Base-by-base conservation (phyloP, 35 echinoderm and acorn worm genomes). In the Amphiura filiformis region DNA sequence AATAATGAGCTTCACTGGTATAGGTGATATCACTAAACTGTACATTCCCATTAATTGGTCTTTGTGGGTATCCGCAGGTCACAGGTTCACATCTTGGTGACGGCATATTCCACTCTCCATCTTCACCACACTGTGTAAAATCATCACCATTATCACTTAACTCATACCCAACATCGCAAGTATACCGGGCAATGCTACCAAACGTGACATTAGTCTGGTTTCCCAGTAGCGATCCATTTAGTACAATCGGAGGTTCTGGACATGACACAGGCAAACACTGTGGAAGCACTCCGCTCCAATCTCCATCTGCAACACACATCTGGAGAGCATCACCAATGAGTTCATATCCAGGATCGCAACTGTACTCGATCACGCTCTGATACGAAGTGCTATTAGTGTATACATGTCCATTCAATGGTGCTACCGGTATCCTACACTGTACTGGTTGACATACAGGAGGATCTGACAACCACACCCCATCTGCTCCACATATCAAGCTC, bases 261-360 rank as follows among this genome's bases (percentile, higher is more conserved):
- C 86, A 89, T 37, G 87, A 70, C 26, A 84, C 28, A 0, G 64
- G 77, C 34, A 78, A 23, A 75, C 92, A 93, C 13, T 41, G 14
- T 32, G 92, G 86, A 17, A 75, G 34, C 3, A 78, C 56, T 13
- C 32, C 81, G 36, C 44, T 85, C 92, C 92, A 93, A 20, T 41
- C 38, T 23, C 80, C 92, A 89, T 89, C 77, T 35, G 37, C 86
- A 13, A 70, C 39, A 70, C 92, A 93, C 0, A 33, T 37, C 22
- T 79, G 37, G 4, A 13, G 37, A 33, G 88, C 37, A 0, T 37
- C 57, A 9, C 92, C 92, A 0, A 33, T 32, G 0, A 89, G 81
- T 2, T 56, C 22, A 75, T 85, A 89, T 57, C 92, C 92, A 0
- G 31, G 37, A 14, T 89, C 39, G 39, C 92, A 92, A n/a, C 14